phyloP scores from a whole-genome alignment of 2,797 vertebrate genomes.

The Garrulus glandarius region DNA sequence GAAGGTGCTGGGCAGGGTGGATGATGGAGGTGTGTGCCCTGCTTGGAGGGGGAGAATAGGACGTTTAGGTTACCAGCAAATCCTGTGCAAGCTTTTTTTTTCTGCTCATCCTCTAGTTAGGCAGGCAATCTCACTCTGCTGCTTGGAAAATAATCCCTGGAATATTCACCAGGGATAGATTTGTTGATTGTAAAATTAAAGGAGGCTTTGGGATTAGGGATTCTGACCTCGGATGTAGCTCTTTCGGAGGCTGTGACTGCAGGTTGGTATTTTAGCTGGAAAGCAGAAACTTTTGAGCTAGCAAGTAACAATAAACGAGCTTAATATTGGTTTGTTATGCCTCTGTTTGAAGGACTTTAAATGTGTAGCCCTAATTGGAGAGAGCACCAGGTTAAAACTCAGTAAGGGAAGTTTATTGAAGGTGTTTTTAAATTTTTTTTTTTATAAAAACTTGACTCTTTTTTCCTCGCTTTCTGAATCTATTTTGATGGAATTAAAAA shows the following conservation, averaged over 20 bases:
- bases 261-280: conserved; percentile 4
- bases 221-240: not conserved
- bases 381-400: not conserved
- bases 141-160: not conserved
- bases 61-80: not conserved
- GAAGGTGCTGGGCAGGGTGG: rapidly evolving
- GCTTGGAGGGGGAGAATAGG: not conserved
- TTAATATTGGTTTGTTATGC: not conserved
- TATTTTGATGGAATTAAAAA: not conserved
- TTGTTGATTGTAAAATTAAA: conserved; percentile 27
- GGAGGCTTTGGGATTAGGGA: not conserved
- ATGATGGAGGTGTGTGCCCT: not conserved
- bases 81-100: rapidly evolving
- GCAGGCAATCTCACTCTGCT: not conserved
- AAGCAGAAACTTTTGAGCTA: not conserved
- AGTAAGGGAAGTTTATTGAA: not conserved
- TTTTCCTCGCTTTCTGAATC: not conserved
- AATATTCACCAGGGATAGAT: not conserved
- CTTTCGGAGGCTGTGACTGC: not conserved
- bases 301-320: not conserved
- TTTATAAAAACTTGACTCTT: not conserved
- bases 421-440: not conserved
- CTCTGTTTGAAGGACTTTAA: not conserved
- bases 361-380: not conserved
- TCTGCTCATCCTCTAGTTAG: not conserved